Base-by-base conservation (phyloP, 2,113 vertebrate species). In the Myrmecophaga tridactyla region DNA sequence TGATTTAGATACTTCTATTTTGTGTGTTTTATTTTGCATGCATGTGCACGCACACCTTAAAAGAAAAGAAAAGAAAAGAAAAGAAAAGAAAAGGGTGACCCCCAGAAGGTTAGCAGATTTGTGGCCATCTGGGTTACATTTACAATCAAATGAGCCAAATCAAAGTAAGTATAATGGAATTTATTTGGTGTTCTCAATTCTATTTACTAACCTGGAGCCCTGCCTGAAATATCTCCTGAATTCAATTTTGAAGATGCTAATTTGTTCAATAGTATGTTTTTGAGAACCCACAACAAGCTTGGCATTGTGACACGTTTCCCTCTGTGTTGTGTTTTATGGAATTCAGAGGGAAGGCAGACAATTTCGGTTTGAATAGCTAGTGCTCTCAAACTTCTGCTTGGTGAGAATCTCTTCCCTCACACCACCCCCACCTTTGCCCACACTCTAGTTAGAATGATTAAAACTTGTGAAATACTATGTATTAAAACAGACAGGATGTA, bases 391-490 rank as follows among this genome's bases (percentile, higher is more conserved):
- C 85, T 96, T 96, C 72, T 90, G 85, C 17, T 18, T 72, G 48
- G 77, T 86, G 92, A 94, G 76, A 84, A 41, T 85, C 65, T 94
- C 78, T 87, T 93, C 67, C 60, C 90, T 96, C 88, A 85, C 82
- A 92, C 87, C 86, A 51, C 72, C 75, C 94, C 84, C 60, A 75
- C 67, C 60, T 93, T 96, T 96, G 95, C 96, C 92, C 67, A 96
- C 81, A 36, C 20, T 94, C 81, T 51, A 58, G 41, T 51, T 73
- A 60, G 67, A 84, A 65, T 88, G 88, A 92, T 85, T 73, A 90
- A 96, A 85, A 94, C 76, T 82, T 96, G 94, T 0, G 31, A 96
- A 96, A 73, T 92, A 96, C 78, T 95, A 34, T 41, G 13, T 85
- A 88, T 95, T 93, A 82, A 85, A 94, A 85, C 36, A 95, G 87